Evolutionary conservation across 1,140 invertebrate species (phyloP).

Genomic region (Drosophila navojoa): DNA sequence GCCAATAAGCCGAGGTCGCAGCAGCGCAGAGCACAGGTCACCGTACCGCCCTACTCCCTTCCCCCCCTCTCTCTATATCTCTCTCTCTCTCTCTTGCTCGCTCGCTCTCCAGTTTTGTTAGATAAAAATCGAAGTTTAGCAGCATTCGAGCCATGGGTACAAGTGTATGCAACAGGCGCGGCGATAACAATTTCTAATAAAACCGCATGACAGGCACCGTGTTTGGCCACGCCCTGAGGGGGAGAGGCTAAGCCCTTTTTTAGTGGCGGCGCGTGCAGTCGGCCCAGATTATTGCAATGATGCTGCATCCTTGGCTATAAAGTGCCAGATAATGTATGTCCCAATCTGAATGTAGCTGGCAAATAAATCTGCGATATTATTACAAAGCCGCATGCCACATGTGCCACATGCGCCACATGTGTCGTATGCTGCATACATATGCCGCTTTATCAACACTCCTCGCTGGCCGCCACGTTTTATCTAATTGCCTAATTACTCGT

Average conservation of each 20-base stretch:
- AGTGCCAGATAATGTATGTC: constrained; percentile 57
- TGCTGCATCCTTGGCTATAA: constrained; percentile 55
- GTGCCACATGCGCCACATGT: constrained; percentile 13
- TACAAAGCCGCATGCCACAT: constrained; percentile 28
- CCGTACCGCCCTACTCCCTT: background rate
- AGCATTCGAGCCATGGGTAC: constrained; percentile 8
- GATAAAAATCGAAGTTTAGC: constrained; percentile 78
- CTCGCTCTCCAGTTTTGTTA: constrained; percentile 5
- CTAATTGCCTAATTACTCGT: constrained; percentile 73
- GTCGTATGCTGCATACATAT: constrained; percentile 51
- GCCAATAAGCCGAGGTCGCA: constrained; percentile 54
- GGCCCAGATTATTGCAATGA: constrained; percentile 60
- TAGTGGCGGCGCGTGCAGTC: constrained; percentile 39
- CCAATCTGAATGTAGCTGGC: constrained; percentile 31
- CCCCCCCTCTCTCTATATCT: no score
- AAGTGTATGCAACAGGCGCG: constrained; percentile 60
- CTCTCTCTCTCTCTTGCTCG: no score
- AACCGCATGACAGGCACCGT: constrained; percentile 69
- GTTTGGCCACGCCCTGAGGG: constrained; percentile 21
- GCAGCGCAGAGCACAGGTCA: constrained; percentile 3
- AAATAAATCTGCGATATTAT: constrained; percentile 56
- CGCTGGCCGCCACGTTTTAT: constrained; percentile 11
- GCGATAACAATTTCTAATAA: constrained; percentile 81
- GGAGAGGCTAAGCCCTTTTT: constrained; percentile 35
- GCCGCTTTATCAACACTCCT: constrained; percentile 2